These are phyloP conservation scores for Ophiodon elongatus DNA, from an alignment of 2,113 vertebrate species.

Conservation along the genomic window DNA sequence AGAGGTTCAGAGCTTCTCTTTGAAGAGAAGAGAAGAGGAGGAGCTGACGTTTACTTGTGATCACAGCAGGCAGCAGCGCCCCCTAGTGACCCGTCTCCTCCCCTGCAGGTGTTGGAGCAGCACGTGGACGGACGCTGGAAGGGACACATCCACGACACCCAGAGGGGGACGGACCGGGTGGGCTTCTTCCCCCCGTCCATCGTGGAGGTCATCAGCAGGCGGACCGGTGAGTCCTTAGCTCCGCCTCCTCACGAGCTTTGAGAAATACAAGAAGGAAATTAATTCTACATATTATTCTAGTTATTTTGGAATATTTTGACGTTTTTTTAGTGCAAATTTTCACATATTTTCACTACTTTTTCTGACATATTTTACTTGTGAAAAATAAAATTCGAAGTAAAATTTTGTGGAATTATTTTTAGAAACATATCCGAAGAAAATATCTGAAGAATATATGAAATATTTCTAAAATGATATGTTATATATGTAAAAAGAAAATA, in stretches of 20 bases:
- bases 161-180: constrained; percentile 90
- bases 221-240: constrained; percentile 87
- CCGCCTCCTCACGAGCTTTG: too few relatives aligned
- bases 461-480: too few relatives aligned
- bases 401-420: too few relatives aligned
- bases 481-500: too few relatives aligned
- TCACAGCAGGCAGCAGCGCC: background rate
- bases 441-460: too few relatives aligned
- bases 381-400: too few relatives aligned
- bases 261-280: too few relatives aligned
- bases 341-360: background rate
- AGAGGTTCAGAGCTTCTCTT: too few relatives aligned
- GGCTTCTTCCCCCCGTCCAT: constrained; percentile 95
- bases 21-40: too few relatives aligned
- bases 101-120: constrained; percentile 92
- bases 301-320: background rate
- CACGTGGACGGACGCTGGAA: constrained; percentile 96
- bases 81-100: background rate
- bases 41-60: background rate
- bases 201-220: constrained; percentile 94
- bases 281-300: background rate
- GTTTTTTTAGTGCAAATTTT: background rate
- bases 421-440: too few relatives aligned
- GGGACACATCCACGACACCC: constrained; percentile 93
- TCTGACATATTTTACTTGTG: background rate